Conservation (phyloP, 2,113 vertebrate genomes). For the Nerophis ophidion region DNA sequence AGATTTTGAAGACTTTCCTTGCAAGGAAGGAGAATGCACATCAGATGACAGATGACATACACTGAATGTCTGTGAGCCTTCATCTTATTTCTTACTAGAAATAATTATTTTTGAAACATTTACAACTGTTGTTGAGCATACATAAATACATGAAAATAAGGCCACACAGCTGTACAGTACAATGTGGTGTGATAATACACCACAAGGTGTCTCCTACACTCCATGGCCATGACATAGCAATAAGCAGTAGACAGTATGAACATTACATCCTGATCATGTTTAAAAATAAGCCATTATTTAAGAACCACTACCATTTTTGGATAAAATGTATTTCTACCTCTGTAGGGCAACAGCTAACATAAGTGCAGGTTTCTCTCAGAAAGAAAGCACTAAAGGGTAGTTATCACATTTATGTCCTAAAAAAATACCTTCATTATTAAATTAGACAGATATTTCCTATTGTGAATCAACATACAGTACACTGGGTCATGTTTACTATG, state of each 20-base stretch:
- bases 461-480: too few relatives aligned
- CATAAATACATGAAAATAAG: neutral
- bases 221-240: slow-evolving; percentile 27
- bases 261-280: too few relatives aligned
- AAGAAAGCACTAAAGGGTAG: neutral
- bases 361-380: neutral
- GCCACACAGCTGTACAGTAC: neutral
- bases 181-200: slow-evolving; percentile 36
- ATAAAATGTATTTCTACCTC: too few relatives aligned
- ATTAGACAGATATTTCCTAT: neutral
- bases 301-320: too few relatives aligned
- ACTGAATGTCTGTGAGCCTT: neutral
- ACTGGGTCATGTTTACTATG: too few relatives aligned
- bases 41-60: neutral
- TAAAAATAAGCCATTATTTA: too few relatives aligned
- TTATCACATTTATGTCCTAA: neutral
- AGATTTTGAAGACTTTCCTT: slow-evolving; percentile 3
- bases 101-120: neutral
- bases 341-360: neutral
- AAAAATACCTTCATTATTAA: neutral
- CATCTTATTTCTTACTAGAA: neutral
- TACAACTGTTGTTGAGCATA: too few relatives aligned
- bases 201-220: slow-evolving; percentile 70
- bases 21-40: neutral
- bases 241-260: neutral